Percentiles rank a stretch among this genome's conserved stretches.
Conservation (phyloP, 2,888 invertebrate genomes). For the Caenorhabditis drosophilae region DNA sequence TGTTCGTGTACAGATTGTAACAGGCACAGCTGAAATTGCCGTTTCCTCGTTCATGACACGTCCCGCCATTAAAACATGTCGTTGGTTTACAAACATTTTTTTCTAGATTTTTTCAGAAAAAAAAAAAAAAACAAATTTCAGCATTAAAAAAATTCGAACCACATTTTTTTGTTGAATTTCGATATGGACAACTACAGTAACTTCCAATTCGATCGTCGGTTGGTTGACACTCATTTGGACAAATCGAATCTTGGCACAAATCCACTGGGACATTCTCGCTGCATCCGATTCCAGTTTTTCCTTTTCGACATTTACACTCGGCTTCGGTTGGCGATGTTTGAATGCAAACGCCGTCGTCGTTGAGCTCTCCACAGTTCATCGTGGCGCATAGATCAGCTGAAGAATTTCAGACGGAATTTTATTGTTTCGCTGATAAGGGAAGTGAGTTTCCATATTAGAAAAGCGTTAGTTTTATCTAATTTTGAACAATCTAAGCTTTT, state of each 20-base stretch:
- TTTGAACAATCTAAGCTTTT: no score
- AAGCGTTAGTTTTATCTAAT: no score
- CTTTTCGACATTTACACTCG: slow-evolving; percentile 20
- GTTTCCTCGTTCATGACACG: slow-evolving; percentile 26
- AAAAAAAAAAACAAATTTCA: no score
- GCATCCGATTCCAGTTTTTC: slow-evolving; percentile 20
- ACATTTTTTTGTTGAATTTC: slow-evolving; percentile 28
- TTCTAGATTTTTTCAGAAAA: no score
- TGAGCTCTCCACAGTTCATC: slow-evolving; percentile 20
- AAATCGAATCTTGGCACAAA: slow-evolving; percentile 22
- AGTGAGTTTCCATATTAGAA: no score
- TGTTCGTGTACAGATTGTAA: slow-evolving; percentile 24
- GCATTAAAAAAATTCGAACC: no score
- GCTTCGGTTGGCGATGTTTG: slow-evolving; percentile 25
- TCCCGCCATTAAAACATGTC: slow-evolving; percentile 36
- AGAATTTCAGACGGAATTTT: no score
- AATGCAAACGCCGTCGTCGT: slow-evolving; percentile 21
- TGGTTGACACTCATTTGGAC: slow-evolving; percentile 27
- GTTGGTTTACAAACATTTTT: no score
- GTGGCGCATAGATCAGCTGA: slow-evolving; percentile 24
- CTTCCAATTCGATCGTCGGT: slow-evolving; percentile 34
- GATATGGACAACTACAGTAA: slow-evolving; percentile 26
- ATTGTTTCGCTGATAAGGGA: no score
- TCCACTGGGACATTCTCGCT: slow-evolving; percentile 11
- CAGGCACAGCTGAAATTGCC: slow-evolving; percentile 25